Base-by-base conservation (phyloP, 1,140 invertebrate species). In the Artemia franciscana region DNA sequence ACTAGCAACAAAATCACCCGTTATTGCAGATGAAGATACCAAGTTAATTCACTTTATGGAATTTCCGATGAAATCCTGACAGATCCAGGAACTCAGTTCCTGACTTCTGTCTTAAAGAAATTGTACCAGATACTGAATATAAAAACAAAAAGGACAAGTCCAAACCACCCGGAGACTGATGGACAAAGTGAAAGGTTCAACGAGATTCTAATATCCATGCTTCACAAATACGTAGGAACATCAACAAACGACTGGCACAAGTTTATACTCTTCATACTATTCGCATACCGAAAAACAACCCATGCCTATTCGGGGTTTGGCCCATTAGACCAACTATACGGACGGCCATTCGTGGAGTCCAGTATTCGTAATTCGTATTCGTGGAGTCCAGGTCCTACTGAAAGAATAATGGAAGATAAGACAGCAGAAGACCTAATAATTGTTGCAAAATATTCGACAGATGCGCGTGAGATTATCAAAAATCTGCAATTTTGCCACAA, bases 161-260 rank as follows among this genome's bases (percentile, higher is more conserved):
- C 64, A 2, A 59, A 64, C 23, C 64, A 62, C 56, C 63, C 66
- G 3, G 18, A 65, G 57, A 58, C 30, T 21, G 58, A 66, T 61
- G 68, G 68, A 0, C 60, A 59, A 51, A 65, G 66, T 4, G 67
- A 70, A 61, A 51, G 67, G 21, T 66, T 67, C 21, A 71, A 70
- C 61, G 26, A 62, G n/a, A 70, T 70, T 15, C 57, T 70, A 1
- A 21, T 59, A 23, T 57, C 65, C 9, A 66, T 66, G 66, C 60
- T 69, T 7, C 30, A 63, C 5, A 28, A 61, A 3, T 65, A 63
- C 26, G 24, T 26, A 15, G 7, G n/a, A n/a, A 12, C 27, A 15
- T 21, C 23, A 15, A 23, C 21, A 25, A 18, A 0, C 9, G 15
- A 24, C 12, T 63, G 62, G 62, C 57, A 63, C 23, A 18, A 28